These are phyloP conservation scores for Eugnorisma glareosa DNA, from an alignment of 2,888 invertebrate species.

Conservation along the genomic window DNA sequence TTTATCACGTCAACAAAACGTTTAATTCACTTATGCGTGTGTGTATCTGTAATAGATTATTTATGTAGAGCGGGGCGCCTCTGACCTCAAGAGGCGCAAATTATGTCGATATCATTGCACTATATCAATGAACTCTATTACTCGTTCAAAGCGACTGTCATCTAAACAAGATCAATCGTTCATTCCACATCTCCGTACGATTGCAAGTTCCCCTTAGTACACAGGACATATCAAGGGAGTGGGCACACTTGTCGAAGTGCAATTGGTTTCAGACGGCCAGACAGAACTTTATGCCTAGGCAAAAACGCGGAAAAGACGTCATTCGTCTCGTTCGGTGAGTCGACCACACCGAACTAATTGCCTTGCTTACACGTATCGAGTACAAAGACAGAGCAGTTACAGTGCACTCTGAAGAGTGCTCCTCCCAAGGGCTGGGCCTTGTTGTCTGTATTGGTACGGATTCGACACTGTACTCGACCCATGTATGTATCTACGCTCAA, in stretches of 20 bases:
- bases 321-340: neutral
- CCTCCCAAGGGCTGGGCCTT: neutral
- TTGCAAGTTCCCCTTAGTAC: neutral
- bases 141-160: neutral
- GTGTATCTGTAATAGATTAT: conserved; percentile 29
- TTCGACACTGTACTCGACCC: neutral
- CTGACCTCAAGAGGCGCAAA: conserved; percentile 43
- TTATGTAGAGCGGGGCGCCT: conserved; percentile 41
- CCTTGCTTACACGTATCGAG: neutral
- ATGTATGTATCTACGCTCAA: neutral
- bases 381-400: neutral
- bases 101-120: conserved; percentile 46
- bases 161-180: neutral
- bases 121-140: conserved; percentile 44
- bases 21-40: conserved; percentile 37
- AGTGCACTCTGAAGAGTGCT: neutral
- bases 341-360: neutral
- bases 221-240: neutral
- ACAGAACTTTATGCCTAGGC: neutral
- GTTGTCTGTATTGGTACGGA: neutral
- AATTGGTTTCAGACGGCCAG: neutral
- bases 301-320: neutral
- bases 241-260: neutral
- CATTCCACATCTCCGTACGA: neutral
- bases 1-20: conserved; percentile 20